phyloP scores from a whole-genome alignment of 2,888 invertebrate species.

The Melolontha melolontha region DNA sequence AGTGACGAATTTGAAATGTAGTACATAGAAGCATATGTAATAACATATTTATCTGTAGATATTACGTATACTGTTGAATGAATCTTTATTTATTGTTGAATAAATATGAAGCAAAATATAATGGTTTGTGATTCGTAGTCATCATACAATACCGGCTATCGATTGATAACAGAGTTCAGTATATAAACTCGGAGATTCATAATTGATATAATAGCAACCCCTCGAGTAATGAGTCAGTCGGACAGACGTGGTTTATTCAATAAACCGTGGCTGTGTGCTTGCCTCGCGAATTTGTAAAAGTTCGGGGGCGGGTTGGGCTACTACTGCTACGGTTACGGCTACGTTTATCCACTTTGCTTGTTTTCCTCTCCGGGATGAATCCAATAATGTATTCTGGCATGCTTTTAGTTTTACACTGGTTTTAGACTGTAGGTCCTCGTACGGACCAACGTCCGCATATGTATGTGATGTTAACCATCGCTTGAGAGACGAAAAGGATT shows the following conservation, averaged over 20 bases:
- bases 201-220: slow-evolving; percentile 62
- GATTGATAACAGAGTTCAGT: slow-evolving; percentile 29
- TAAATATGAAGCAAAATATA: background rate
- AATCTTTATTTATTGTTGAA: slow-evolving; percentile 9
- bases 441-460: too few species aligned
- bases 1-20: too few species aligned
- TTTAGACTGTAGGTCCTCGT: too few species aligned
- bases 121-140: background rate
- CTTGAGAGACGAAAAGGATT: too few species aligned
- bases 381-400: slow-evolving; percentile 50
- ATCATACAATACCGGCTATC: slow-evolving; percentile 32
- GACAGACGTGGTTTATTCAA: slow-evolving; percentile 51
- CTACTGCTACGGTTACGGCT: slow-evolving; percentile 43
- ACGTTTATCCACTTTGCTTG: slow-evolving; percentile 54
- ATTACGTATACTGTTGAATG: background rate
- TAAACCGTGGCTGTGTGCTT: slow-evolving; percentile 43
- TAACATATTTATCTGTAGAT: slow-evolving; percentile 2
- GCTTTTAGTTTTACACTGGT: too few species aligned
- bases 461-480: too few species aligned
- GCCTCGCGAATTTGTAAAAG: slow-evolving; percentile 55
- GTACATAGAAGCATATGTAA: background rate
- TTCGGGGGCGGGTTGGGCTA: slow-evolving; percentile 48
- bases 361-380: slow-evolving; percentile 42
- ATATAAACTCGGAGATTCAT: slow-evolving; percentile 54
- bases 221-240: slow-evolving; percentile 63